Percentiles rank a stretch among this genome's conserved stretches.
Evolutionary conservation across 2,113 vertebrate species (phyloP).

Genomic region (Pluvianellus socialis): DNA sequence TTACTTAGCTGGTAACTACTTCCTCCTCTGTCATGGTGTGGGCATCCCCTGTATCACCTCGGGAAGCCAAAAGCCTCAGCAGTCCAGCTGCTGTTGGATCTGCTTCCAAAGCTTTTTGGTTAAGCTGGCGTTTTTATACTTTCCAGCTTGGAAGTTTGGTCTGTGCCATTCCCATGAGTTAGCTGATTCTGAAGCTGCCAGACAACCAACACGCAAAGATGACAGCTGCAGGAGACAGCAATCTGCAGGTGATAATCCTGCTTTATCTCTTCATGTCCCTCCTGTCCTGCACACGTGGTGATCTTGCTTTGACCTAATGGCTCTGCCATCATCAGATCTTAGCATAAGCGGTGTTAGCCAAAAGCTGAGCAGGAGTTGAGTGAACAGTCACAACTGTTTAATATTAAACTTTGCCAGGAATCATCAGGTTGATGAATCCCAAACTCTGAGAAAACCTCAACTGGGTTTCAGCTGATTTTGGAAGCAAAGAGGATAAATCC

Average conservation of each 20-base stretch:
- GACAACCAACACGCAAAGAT: not conserved
- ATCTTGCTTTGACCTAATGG: not conserved
- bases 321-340: not conserved
- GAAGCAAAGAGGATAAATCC: not conserved
- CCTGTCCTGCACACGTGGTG: not conserved
- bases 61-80: not conserved
- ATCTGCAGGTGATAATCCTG: not conserved
- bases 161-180: not conserved
- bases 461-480: not conserved
- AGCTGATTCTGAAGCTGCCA: not conserved
- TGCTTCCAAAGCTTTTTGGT: not conserved
- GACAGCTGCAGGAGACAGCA: not conserved
- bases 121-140: not conserved
- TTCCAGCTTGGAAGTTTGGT: not conserved
- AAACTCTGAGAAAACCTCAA: not conserved
- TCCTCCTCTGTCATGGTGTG: fast-evolving
- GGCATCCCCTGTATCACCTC: too few relatives aligned
- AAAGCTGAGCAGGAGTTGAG: not conserved
- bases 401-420: not conserved
- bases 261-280: not conserved
- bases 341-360: not conserved
- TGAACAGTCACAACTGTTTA: not conserved
- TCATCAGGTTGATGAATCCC: not conserved
- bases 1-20: not conserved
- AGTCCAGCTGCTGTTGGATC: not conserved